phyloP scores from a whole-genome alignment of 2,113 vertebrate genomes.

The Saguinus imperator region DNA sequence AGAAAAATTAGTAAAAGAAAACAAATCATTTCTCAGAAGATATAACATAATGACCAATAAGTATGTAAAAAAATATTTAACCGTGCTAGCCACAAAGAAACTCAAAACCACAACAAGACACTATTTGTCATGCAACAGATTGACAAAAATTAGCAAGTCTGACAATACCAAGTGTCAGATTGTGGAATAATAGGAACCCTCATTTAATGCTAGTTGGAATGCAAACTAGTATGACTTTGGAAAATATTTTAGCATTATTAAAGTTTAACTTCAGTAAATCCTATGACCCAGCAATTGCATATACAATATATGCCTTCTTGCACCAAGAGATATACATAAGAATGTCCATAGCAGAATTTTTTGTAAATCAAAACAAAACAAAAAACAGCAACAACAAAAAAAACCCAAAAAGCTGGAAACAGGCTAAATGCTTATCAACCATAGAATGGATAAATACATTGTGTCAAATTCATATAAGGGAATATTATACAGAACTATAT shows the following conservation, averaged over 20 bases:
- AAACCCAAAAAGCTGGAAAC: neutral
- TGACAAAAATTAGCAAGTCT: slow-evolving; percentile 1
- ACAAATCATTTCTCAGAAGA: neutral
- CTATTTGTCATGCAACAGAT: neutral
- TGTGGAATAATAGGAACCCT: neutral
- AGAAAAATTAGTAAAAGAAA: neutral
- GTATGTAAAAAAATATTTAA: neutral
- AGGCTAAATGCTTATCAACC: neutral
- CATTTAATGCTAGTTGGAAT: neutral
- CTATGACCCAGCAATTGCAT: neutral
- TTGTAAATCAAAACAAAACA: neutral
- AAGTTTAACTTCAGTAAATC: neutral
- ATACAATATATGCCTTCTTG: neutral
- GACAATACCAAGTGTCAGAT: neutral
- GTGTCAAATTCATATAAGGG: neutral
- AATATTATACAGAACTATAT: neutral
- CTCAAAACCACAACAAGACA: neutral
- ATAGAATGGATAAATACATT: neutral
- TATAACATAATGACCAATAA: neutral
- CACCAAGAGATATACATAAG: neutral
- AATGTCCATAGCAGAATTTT: neutral
- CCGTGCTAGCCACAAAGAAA: neutral
- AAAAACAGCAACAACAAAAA: neutral
- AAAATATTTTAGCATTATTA: slow-evolving; percentile 1
- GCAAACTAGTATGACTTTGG: neutral